Conservation (phyloP, 2,888 invertebrate species). For the Prionchulus punctatus region DNA sequence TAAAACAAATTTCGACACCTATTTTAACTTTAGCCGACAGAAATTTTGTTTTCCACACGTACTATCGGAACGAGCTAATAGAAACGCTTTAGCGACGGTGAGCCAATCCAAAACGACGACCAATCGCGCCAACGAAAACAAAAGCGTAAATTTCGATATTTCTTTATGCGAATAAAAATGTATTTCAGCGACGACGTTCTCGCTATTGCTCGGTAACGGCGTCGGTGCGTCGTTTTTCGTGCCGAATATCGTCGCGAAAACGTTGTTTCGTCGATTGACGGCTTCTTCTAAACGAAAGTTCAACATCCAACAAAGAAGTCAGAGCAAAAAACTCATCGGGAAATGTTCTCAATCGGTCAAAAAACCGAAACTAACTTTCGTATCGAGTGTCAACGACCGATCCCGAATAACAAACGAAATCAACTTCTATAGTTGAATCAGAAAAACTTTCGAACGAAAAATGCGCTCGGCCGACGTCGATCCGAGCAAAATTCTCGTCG, state of each 20-base stretch:
- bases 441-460: conserved; percentile 37
- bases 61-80: too few species aligned
- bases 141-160: conserved; percentile 22
- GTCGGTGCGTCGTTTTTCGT: background rate
- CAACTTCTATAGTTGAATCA: conserved; percentile 37
- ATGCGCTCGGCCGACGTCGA: conserved; percentile 34
- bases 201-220: background rate
- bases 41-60: too few species aligned
- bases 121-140: conserved; percentile 23
- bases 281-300: conserved; percentile 39
- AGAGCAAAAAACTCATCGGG: background rate
- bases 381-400: conserved; percentile 37
- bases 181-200: conserved; percentile 17
- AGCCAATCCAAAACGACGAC: conserved; percentile 26
- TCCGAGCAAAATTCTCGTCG: conserved; percentile 26
- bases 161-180: conserved; percentile 27
- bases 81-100: conserved; percentile 14
- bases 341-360: background rate
- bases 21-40: too few species aligned
- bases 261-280: conserved; percentile 57
- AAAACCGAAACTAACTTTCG: conserved; percentile 16
- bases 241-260: conserved; percentile 48
- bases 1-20: too few species aligned
- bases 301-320: background rate
- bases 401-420: conserved; percentile 38